These are phyloP conservation scores for Arrhopalites spinosus DNA, from an alignment of 2,888 invertebrate species.

Conservation along the genomic window DNA sequence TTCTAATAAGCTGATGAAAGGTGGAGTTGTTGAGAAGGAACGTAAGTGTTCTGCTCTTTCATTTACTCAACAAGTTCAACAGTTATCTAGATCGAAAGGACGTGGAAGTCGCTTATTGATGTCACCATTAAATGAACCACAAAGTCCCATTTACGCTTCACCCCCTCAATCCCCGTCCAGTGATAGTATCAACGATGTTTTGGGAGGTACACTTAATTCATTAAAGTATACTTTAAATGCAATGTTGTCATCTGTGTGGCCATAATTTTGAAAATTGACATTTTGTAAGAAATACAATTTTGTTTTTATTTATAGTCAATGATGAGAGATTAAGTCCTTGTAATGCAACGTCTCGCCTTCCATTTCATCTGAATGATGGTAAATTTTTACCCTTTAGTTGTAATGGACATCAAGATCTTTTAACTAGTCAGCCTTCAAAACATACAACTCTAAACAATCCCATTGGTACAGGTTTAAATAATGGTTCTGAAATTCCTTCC, in stretches of 20 bases:
- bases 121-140: constrained; percentile 68
- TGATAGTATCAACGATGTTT: constrained; percentile 56
- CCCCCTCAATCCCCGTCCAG: constrained; percentile 74
- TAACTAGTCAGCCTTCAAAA: constrained; percentile 4
- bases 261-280: no score
- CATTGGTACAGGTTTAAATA: constrained; percentile 24
- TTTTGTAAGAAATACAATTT: no score
- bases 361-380: constrained; percentile 36
- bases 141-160: constrained; percentile 78
- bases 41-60: constrained; percentile 68
- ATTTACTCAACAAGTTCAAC: constrained; percentile 90
- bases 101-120: constrained; percentile 65
- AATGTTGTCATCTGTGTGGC: no score
- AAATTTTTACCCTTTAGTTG: constrained; percentile 28
- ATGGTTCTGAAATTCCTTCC: constrained; percentile 51
- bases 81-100: constrained; percentile 73
- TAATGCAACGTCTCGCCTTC: constrained; percentile 47
- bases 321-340: constrained; percentile 53
- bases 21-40: constrained; percentile 12
- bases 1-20: background rate
- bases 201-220: no score
- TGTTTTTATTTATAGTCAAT: constrained; percentile 25
- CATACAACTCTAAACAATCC: constrained; percentile 2
- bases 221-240: no score
- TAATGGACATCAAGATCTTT: constrained; percentile 21